Evolutionary conservation across 2,888 invertebrate species (phyloP).

Genomic region (Drosophila anomalipes): DNA sequence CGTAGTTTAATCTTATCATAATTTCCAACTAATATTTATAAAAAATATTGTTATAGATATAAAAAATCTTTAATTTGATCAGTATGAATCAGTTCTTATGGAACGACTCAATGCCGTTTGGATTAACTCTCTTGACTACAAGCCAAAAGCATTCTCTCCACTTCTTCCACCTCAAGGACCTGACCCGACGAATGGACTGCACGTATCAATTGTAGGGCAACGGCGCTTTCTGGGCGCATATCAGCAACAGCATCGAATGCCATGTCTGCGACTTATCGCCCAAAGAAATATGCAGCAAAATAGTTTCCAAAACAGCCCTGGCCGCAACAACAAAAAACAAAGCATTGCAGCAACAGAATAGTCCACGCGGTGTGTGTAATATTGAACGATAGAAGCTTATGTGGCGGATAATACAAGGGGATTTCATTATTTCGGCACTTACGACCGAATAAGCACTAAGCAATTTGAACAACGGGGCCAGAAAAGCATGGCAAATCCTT

Average conservation of each 20-base stretch:
- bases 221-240: constrained; percentile 46
- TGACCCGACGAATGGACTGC: constrained; percentile 38
- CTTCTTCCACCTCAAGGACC: constrained; percentile 13
- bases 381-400: constrained; percentile 68
- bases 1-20: background rate
- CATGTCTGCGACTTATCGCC: constrained; percentile 83
- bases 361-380: constrained; percentile 5
- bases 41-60: background rate
- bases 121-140: background rate
- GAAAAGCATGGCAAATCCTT: constrained; percentile 67
- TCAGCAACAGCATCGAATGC: constrained; percentile 73
- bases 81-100: background rate
- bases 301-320: constrained; percentile 56
- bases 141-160: background rate
- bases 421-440: constrained; percentile 82
- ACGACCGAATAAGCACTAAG: constrained; percentile 78
- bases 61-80: background rate
- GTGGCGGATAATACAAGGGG: constrained; percentile 78
- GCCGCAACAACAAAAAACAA: constrained; percentile 16
- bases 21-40: background rate
- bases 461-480: constrained; percentile 70
- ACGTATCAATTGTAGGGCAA: constrained; percentile 54
- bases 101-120: background rate
- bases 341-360: constrained; percentile 27
- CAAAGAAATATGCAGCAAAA: constrained; percentile 75